Percentiles rank a stretch among this genome's conserved stretches.
These are phyloP conservation scores for Tetramorium alpestre DNA, from an alignment of 1,140 invertebrate genomes.

Conservation along the genomic window DNA sequence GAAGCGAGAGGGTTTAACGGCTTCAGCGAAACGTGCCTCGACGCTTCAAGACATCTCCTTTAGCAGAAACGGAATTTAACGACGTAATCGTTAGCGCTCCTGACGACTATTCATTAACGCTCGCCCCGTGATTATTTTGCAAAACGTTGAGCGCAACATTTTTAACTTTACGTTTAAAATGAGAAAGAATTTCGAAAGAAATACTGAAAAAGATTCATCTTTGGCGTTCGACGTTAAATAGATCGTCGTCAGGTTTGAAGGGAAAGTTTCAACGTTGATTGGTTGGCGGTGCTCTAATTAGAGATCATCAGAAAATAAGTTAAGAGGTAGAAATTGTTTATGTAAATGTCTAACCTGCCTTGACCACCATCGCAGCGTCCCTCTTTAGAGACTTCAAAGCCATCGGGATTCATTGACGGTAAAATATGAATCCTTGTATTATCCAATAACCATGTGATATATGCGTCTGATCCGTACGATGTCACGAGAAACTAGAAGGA, in stretches of 20 bases:
- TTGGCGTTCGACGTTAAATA: background rate
- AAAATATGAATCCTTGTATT: constrained; percentile 96
- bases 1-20: background rate
- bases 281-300: background rate
- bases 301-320: background rate
- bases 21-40: background rate
- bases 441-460: constrained; percentile 94
- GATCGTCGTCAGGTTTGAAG: background rate
- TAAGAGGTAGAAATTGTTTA: background rate
- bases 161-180: constrained; percentile 9
- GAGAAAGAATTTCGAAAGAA: constrained; percentile 17
- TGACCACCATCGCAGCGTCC: constrained; percentile 94
- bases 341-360: constrained; percentile 88
- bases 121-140: background rate
- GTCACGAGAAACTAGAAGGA: constrained; percentile 91
- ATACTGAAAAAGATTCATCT: constrained; percentile 1
- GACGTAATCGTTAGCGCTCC: background rate
- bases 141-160: background rate
- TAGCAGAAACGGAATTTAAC: background rate
- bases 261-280: background rate
- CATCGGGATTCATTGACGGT: constrained; percentile 97
- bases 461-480: constrained; percentile 92
- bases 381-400: constrained; percentile 94
- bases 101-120: background rate
- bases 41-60: constrained; percentile 5